Evolutionary conservation across 2,888 invertebrate species (phyloP).

Genomic region (Amphipyra tragopoginis): DNA sequence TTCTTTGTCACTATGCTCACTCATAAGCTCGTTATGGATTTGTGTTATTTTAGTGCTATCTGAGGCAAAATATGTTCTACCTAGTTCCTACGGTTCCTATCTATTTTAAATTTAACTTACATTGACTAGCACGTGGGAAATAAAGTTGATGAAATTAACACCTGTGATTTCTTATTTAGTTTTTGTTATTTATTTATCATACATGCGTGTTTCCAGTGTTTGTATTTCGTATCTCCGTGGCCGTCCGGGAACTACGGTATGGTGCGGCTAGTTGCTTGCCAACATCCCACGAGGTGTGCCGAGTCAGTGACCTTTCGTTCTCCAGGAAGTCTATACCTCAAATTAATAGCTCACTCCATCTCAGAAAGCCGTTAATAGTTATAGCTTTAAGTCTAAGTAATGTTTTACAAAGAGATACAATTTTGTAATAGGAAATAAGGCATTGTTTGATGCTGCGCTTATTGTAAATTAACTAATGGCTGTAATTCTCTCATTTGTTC

Average conservation of each 20-base stretch:
- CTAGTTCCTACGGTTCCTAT: neutral
- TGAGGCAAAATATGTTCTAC: no score
- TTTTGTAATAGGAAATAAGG: slow-evolving; percentile 12
- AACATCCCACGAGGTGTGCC: slow-evolving; percentile 81
- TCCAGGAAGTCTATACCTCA: slow-evolving; percentile 79
- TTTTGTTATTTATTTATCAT: slow-evolving; percentile 40
- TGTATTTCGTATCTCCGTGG: slow-evolving; percentile 58
- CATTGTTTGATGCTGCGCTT: slow-evolving; percentile 8
- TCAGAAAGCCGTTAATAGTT: slow-evolving; percentile 58
- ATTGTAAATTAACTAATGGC: neutral
- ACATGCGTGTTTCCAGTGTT: slow-evolving; percentile 53
- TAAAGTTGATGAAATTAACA: slow-evolving; percentile 25
- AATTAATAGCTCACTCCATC: slow-evolving; percentile 77
- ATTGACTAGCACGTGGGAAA: neutral
- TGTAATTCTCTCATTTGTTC: no score
- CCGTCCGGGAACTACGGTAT: slow-evolving; percentile 71
- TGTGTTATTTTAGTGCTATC: no score
- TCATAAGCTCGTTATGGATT: no score
- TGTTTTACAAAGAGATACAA: slow-evolving; percentile 21
- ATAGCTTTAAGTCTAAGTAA: slow-evolving; percentile 41
- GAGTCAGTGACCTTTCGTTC: slow-evolving; percentile 76
- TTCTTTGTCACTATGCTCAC: no score
- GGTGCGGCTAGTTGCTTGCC: slow-evolving; percentile 65
- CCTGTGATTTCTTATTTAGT: slow-evolving; percentile 13
- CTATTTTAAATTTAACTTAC: neutral